Percentiles rank a stretch among this genome's conserved stretches.
These are phyloP conservation scores for Caloenas nicobarica DNA, from an alignment of 2,113 vertebrate species.

Conservation along the genomic window DNA sequence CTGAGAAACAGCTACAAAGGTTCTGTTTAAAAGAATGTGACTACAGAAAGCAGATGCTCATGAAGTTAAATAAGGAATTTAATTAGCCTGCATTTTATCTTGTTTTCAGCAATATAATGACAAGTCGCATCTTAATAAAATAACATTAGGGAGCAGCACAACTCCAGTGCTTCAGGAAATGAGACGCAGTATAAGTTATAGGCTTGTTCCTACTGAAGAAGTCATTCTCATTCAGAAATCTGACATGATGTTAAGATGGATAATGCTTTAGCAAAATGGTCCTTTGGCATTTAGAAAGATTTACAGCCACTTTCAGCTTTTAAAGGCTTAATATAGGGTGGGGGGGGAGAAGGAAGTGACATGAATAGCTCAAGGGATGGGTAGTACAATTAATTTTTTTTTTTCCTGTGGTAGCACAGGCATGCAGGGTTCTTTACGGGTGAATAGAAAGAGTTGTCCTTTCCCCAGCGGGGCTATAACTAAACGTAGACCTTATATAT, in stretches of 20 bases:
- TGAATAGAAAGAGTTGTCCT: neutral
- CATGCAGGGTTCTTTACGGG: neutral
- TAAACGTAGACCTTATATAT: neutral
- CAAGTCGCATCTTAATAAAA: slow-evolving; percentile 58
- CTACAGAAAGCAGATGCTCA: slow-evolving; percentile 60
- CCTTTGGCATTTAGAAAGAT: slow-evolving; percentile 34
- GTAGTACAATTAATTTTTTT: neutral
- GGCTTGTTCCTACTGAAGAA: slow-evolving; percentile 15
- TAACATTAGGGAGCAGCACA: slow-evolving; percentile 52
- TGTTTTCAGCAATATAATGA: slow-evolving; percentile 64
- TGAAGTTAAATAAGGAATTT: slow-evolving; percentile 68
- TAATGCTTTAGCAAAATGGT: slow-evolving; percentile 31
- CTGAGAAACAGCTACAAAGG: slow-evolving; percentile 7
- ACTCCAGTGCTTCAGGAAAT: slow-evolving; percentile 45
- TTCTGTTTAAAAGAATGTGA: slow-evolving; percentile 28
- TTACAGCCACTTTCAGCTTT: slow-evolving; percentile 8
- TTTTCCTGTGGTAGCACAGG: neutral
- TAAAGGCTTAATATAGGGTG: neutral
- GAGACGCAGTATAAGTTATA: slow-evolving; percentile 39
- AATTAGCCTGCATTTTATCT: slow-evolving; percentile 62
- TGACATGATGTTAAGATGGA: slow-evolving; percentile 34
- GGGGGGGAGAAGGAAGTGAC: neutral
- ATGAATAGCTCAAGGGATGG: neutral
- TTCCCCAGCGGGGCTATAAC: neutral
- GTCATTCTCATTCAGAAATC: slow-evolving; percentile 46